Percentiles rank a stretch among this genome's conserved stretches.
phyloP scores from a whole-genome alignment of 2,113 vertebrate genomes.

The Cavia porcellus region DNA sequence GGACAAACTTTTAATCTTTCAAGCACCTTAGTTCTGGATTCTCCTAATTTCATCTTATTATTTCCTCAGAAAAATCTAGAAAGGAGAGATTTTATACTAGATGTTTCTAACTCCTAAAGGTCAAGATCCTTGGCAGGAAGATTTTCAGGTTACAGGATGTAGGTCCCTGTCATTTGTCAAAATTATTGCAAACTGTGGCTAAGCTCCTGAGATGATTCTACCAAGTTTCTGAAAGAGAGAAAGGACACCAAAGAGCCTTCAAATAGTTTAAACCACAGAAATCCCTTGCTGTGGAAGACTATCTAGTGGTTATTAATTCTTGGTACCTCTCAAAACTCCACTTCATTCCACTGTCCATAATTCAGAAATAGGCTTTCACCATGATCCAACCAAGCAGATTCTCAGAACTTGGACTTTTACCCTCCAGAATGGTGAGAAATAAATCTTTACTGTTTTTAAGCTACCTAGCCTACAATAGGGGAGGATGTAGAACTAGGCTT shows the following conservation, averaged over 20 bases:
- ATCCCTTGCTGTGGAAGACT: background rate
- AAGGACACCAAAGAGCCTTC: background rate
- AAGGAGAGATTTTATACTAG: background rate
- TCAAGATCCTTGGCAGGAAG: background rate
- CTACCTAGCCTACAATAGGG: background rate
- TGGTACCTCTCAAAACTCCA: background rate
- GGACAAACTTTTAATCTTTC: constrained; percentile 1
- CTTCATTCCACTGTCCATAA: background rate
- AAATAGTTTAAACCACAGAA: background rate
- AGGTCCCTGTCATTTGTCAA: background rate
- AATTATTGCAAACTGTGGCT: background rate
- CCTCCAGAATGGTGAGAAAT: background rate
- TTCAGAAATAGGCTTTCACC: background rate
- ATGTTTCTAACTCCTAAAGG: background rate
- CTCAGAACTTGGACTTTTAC: background rate
- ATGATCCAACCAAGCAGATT: background rate
- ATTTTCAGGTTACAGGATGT: background rate
- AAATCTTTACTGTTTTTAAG: background rate
- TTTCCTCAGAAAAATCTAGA: background rate
- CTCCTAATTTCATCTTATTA: background rate
- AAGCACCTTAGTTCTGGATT: background rate
- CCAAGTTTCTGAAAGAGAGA: background rate
- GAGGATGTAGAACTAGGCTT: background rate
- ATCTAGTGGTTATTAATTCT: background rate
- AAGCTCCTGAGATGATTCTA: background rate